Conservation (phyloP, 30 jellyfish, hydroid and myxozoan species). For the Hydractinia echinata region DNA sequence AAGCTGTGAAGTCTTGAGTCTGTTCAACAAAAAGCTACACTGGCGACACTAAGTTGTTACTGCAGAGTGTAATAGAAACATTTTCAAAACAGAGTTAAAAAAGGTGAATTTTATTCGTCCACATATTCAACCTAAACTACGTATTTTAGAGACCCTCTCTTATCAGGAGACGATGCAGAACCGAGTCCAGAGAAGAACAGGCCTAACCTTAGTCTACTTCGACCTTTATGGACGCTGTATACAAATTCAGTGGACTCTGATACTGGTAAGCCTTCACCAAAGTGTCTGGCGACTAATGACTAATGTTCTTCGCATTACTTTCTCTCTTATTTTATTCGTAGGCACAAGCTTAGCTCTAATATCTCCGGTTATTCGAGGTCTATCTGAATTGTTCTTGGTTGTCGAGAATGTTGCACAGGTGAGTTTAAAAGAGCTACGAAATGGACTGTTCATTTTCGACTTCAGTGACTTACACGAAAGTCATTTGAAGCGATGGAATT, state of each 20-base stretch:
- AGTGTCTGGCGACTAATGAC: neutral
- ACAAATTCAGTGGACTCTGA: conserved; percentile 78
- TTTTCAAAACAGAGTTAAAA: no score
- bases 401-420: conserved; percentile 99
- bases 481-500: no score
- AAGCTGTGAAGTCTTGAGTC: no score
- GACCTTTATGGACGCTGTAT: conserved; percentile 85
- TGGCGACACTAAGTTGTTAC: no score
- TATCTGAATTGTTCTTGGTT: conserved; percentile 79
- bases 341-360: conserved; percentile 80
- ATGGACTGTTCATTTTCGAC: no score
- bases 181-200: conserved; percentile 49
- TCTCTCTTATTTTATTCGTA: conserved; percentile 6
- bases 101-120: neutral
- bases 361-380: conserved; percentile 92
- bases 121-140: neutral
- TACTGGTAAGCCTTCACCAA: conserved; percentile 46
- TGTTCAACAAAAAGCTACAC: no score
- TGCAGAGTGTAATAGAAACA: no score
- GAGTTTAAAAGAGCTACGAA: neutral
- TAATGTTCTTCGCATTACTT: neutral
- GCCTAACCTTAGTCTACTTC: conserved; percentile 68
- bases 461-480: no score
- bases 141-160: conserved; percentile 58
- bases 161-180: conserved; percentile 63